These are phyloP conservation scores for Candoia aspera DNA, from an alignment of 2,113 vertebrate species.

Conservation along the genomic window DNA sequence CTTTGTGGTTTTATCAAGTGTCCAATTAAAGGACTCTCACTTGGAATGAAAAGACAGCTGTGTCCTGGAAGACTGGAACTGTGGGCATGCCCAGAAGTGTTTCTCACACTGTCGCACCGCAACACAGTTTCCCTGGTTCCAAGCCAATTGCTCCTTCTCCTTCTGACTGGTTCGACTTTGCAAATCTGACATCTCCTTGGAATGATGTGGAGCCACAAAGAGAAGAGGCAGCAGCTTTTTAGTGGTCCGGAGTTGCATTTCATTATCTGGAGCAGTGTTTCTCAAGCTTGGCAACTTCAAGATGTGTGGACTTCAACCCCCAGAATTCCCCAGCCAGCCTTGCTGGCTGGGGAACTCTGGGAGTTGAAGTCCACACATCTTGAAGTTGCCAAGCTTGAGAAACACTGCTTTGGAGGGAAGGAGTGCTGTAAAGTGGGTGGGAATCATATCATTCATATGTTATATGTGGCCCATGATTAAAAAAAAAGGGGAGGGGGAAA, in stretches of 20 bases:
- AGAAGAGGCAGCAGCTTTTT: not conserved
- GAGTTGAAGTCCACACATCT: too few relatives aligned
- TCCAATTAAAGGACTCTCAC: slow-evolving; percentile 28
- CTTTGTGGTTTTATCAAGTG: not conserved
- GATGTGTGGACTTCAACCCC: too few relatives aligned
- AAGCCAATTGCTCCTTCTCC: not conserved
- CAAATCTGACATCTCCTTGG: not conserved
- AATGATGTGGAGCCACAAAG: not conserved
- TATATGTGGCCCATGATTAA: too few relatives aligned
- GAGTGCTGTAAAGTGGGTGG: too few relatives aligned
- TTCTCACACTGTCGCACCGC: fast-evolving
- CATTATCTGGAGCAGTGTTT: not conserved
- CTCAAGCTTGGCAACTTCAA: too few relatives aligned
- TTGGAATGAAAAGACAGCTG: not conserved
- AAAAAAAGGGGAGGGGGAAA: too few relatives aligned
- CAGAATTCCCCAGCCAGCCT: too few relatives aligned
- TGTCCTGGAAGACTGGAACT: fast-evolving
- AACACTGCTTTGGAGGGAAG: too few relatives aligned
- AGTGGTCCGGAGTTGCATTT: not conserved
- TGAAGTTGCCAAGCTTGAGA: too few relatives aligned
- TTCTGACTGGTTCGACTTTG: not conserved
- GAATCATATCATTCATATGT: too few relatives aligned
- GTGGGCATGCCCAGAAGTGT: not conserved
- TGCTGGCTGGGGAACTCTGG: too few relatives aligned
- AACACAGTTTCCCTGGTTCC: not conserved